Conservation (phyloP, 2,113 vertebrate genomes). For the Phoxinus phoxinus region DNA sequence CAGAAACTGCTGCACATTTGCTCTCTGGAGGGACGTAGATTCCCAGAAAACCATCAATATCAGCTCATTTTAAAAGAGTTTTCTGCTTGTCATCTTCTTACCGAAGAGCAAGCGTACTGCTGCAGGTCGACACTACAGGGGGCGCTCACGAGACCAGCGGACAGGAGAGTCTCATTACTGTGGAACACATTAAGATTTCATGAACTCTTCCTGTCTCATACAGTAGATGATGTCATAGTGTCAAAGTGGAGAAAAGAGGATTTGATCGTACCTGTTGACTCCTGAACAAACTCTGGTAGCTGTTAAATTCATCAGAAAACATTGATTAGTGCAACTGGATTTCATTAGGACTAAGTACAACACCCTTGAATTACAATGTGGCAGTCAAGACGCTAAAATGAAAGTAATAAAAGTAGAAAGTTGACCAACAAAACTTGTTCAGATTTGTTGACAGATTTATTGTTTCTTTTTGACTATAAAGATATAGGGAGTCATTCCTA, state of each 20-base stretch:
- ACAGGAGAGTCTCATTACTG: conserved; percentile 56
- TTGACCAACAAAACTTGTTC: too few species aligned
- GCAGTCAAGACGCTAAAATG: rapidly evolving
- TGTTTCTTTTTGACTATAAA: too few species aligned
- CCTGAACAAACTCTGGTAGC: conserved; percentile 5
- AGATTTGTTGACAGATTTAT: background rate
- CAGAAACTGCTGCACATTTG: background rate
- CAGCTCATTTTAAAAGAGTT: background rate
- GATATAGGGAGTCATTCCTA: too few species aligned
- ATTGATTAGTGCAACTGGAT: background rate
- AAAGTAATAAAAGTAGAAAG: too few species aligned
- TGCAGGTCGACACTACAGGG: conserved; percentile 67
- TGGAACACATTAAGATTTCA: background rate
- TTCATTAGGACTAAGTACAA: background rate
- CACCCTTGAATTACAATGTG: background rate
- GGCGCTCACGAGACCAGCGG: conserved; percentile 39
- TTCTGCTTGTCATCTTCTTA: conserved; percentile 40
- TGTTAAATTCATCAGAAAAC: background rate
- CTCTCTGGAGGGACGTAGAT: background rate
- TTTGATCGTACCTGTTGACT: background rate
- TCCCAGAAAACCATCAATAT: background rate
- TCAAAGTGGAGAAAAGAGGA: background rate
- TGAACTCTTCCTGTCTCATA: background rate
- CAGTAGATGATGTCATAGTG: conserved; percentile 2
- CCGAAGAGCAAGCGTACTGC: conserved; percentile 69